A percentile compares a stretch with the other conserved stretches of the same genome.
phyloP scores from a whole-genome alignment of 2,888 invertebrate species.

The Apantesis nais region DNA sequence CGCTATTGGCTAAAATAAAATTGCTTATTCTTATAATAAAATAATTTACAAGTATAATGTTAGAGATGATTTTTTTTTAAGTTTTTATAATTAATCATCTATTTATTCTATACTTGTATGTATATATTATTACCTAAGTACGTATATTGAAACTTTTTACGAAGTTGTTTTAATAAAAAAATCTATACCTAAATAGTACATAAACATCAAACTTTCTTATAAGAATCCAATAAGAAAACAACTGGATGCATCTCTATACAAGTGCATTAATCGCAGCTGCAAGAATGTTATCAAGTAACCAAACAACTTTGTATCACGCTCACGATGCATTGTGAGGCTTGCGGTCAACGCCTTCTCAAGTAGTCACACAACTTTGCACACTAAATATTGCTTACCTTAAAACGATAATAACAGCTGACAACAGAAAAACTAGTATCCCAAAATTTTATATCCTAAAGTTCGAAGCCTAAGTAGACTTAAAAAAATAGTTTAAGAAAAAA shows the following conservation, averaged over 20 bases:
- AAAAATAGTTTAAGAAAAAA: not conserved
- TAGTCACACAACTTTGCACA: conserved; percentile 52
- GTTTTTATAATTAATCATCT: not conserved
- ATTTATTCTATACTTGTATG: not conserved
- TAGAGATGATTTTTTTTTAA: not conserved
- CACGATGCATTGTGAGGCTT: conserved; percentile 43
- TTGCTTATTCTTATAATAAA: not conserved
- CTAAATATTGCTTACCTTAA: conserved; percentile 32
- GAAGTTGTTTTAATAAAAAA: not conserved
- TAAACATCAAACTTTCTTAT: not conserved
- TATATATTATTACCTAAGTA: not conserved
- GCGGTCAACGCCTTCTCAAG: conserved; percentile 64
- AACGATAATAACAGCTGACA: conserved; percentile 19
- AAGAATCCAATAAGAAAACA: not conserved
- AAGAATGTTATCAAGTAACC: conserved; percentile 40
- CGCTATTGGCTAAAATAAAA: not conserved
- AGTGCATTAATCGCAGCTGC: conserved; percentile 35
- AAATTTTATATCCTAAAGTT: conserved; percentile 32
- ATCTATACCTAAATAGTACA: not conserved
- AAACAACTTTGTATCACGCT: conserved; percentile 48
- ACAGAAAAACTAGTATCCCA: conserved; percentile 16
- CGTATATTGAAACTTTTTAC: not conserved
- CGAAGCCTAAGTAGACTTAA: conserved; percentile 15
- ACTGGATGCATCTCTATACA: conserved; percentile 6
- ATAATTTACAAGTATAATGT: not conserved